These are phyloP conservation scores for Bos javanicus DNA, from an alignment of 2,113 vertebrate genomes.

Conservation along the genomic window DNA sequence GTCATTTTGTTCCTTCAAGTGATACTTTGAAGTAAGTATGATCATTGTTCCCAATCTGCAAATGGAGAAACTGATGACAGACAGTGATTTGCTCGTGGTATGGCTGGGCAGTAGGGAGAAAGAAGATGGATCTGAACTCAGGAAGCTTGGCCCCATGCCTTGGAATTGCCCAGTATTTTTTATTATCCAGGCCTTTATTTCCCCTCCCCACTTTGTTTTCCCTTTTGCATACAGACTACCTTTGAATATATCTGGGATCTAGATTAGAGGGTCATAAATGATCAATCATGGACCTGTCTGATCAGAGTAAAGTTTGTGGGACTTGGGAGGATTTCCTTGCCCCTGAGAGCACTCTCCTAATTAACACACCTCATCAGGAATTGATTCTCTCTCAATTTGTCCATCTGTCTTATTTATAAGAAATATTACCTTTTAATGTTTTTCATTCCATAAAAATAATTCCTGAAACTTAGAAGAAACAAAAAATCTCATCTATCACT, in stretches of 20 bases:
- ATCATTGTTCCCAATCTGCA: neutral
- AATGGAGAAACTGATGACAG: neutral
- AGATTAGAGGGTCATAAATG: neutral
- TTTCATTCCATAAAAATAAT: conserved; percentile 4
- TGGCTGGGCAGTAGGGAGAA: neutral
- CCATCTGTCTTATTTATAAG: neutral
- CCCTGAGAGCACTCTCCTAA: neutral
- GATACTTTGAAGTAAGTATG: neutral
- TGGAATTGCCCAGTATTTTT: neutral
- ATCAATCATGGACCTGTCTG: neutral
- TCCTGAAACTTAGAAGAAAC: neutral
- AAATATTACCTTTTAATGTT: neutral
- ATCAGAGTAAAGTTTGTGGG: neutral
- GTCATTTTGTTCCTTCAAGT: neutral
- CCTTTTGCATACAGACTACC: neutral
- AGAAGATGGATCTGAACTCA: neutral
- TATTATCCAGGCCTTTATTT: neutral
- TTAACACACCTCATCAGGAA: neutral
- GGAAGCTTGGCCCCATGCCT: neutral
- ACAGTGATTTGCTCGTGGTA: neutral
- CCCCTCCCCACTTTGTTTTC: neutral
- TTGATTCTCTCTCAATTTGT: neutral
- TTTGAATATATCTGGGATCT: neutral
- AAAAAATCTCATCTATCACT: neutral
- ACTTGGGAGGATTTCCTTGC: neutral